A percentile compares a stretch with the other conserved stretches of the same genome.
phyloP scores from a whole-genome alignment of 2,888 invertebrate genomes.

The Archips crataeganus region DNA sequence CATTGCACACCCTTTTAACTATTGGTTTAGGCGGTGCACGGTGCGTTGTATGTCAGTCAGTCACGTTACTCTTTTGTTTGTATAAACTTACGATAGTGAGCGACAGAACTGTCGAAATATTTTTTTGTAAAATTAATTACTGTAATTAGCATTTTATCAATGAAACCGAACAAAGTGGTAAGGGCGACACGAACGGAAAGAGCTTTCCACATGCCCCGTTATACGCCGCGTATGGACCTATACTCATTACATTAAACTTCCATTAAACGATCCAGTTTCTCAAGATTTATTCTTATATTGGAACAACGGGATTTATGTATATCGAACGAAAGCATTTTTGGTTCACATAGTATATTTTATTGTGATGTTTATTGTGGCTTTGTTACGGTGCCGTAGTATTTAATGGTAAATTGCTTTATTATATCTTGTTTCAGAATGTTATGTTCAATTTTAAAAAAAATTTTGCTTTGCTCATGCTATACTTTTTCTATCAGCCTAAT shows the following conservation, averaged over 20 bases:
- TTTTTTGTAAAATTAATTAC: neutral
- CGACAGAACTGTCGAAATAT: no score
- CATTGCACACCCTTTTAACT: no score
- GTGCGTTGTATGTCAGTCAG: no score
- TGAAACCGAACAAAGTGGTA: neutral
- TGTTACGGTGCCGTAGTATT: neutral
- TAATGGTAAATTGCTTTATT: neutral
- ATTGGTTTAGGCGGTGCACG: no score
- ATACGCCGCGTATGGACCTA: slow-evolving; percentile 29
- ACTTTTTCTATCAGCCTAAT: no score
- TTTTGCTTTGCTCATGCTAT: neutral
- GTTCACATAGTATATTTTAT: slow-evolving; percentile 14
- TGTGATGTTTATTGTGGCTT: slow-evolving; percentile 8
- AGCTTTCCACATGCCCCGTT: slow-evolving; percentile 34
- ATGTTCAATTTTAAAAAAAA: neutral
- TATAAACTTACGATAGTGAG: no score
- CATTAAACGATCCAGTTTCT: slow-evolving; percentile 28
- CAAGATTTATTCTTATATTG: slow-evolving; percentile 25
- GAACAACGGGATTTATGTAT: slow-evolving; percentile 2
- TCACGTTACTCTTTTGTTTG: neutral
- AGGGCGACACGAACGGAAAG: slow-evolving; percentile 9
- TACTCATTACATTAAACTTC: slow-evolving; percentile 28
- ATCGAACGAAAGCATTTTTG: slow-evolving; percentile 17
- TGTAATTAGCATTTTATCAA: neutral
- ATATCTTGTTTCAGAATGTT: neutral